phyloP scores from a whole-genome alignment of 1,140 invertebrate genomes.

The Lepidostoma basale region DNA sequence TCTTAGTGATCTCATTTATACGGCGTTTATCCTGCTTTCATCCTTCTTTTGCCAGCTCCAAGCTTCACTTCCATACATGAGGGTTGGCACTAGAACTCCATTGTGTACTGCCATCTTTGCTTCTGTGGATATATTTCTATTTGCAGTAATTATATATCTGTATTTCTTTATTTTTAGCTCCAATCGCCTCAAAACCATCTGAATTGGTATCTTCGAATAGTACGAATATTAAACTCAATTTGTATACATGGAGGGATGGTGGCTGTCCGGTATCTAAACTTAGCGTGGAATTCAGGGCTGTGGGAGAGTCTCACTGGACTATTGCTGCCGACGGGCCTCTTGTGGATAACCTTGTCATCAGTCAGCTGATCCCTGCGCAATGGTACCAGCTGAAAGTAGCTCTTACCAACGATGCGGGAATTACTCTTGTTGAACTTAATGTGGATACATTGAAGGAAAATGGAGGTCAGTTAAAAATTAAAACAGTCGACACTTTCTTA shows the following conservation, averaged over 20 bases:
- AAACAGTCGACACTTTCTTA: not conserved
- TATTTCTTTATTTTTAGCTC: conserved; percentile 48
- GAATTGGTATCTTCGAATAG: conserved; percentile 67
- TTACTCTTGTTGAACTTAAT: conserved; percentile 55
- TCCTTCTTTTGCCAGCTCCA: too few relatives aligned
- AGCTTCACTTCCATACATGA: too few relatives aligned
- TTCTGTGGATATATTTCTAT: too few relatives aligned
- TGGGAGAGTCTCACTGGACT: conserved; percentile 58
- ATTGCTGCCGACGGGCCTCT: conserved; percentile 60
- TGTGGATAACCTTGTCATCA: conserved; percentile 67
- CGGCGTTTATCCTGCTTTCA: not conserved
- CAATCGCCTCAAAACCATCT: conserved; percentile 63
- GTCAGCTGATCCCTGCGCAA: conserved; percentile 71
- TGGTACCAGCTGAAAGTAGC: conserved; percentile 75
- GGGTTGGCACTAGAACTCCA: too few relatives aligned
- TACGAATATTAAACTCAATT: conserved; percentile 69
- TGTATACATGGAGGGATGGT: conserved; percentile 77
- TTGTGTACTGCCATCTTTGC: too few relatives aligned
- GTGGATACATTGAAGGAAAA: conserved; percentile 57
- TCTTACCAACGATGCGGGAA: conserved; percentile 78
- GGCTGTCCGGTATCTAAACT: conserved; percentile 84
- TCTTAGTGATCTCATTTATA: too few relatives aligned
- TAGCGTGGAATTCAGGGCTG: conserved; percentile 75
- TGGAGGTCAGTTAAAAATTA: conserved; percentile 50
- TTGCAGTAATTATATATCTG: not conserved